Base-by-base conservation (phyloP, 2,113 vertebrate genomes). In the Charina bottae region DNA sequence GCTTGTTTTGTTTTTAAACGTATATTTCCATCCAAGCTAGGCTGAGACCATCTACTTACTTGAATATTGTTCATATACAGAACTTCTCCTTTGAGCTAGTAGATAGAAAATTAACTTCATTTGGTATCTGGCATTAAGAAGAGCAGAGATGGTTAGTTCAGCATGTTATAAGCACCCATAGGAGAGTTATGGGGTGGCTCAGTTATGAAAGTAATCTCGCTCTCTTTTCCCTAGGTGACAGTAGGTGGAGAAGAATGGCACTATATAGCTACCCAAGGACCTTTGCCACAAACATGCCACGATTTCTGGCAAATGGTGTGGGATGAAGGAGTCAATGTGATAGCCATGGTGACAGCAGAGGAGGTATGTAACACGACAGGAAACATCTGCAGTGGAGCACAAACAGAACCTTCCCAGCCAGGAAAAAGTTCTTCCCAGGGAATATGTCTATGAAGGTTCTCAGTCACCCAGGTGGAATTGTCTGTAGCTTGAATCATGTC, bases 221-320 rank as follows among this genome's bases (percentile, higher is more conserved):
- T 56, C 87, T 93, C 91, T 83, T 28, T 85, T n/a, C 54, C 24
- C 12, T 96, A 99, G 99, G 98, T 99, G 95, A 97, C 97, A 92
- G 98, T 99, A 91, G 98, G 98, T 91, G 98, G 98, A 92, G 98
- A 98, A 93, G 98, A 99, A 93, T 99, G 98, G 99, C 98, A 99
- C 96, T 99, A 99, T 96, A 99, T 99, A 1, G 98, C 98, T 94
- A 99, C 99, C 26, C 99, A 99, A 96, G 99, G 99, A 56, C 99
- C 99, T 19, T 96, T 99, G 87, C 98, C 98, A 37, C 98, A 98
- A 94, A 99, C 99, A 0, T 99, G 98, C 95, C 98, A 98, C 4
- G 99, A 99, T 96, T 99, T 99, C 97, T 99, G 99, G 99, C 99
- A 99, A 97, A 99, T 99, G 99, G 98, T 99, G 72, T 99, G 99